These are phyloP conservation scores for Malthinus flaveolus DNA, from an alignment of 2,888 invertebrate genomes.

Conservation along the genomic window DNA sequence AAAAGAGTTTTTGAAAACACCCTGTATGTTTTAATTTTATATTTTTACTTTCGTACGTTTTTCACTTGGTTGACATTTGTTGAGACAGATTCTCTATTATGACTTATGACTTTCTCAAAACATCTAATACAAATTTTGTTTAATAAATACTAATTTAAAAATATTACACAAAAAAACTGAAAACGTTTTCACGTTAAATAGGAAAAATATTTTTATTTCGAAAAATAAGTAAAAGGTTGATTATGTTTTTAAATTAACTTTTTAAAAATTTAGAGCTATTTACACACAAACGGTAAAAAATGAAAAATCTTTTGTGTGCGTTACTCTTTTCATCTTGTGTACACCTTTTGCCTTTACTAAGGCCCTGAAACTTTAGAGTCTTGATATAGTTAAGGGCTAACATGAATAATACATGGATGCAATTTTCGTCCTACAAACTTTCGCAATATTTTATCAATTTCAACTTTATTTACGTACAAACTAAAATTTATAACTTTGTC, in stretches of 20 bases:
- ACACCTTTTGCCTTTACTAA: slow-evolving; percentile 17
- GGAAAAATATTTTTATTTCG: background rate
- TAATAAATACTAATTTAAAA: too few relatives aligned
- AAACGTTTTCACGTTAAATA: too few relatives aligned
- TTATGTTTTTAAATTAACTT: slow-evolving; percentile 21
- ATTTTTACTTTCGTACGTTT: too few relatives aligned
- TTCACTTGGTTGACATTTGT: too few relatives aligned
- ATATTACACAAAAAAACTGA: too few relatives aligned
- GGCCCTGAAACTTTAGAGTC: slow-evolving; percentile 45
- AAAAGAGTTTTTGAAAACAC: too few relatives aligned
- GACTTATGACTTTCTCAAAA: too few relatives aligned
- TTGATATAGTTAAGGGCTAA: slow-evolving; percentile 55
- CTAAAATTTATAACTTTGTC: slow-evolving; percentile 57
- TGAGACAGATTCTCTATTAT: too few relatives aligned
- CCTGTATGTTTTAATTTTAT: too few relatives aligned
- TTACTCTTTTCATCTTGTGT: slow-evolving; percentile 20
- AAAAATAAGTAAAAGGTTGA: slow-evolving; percentile 9
- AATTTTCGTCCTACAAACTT: slow-evolving; percentile 58
- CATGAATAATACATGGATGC: slow-evolving; percentile 59
- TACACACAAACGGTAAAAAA: slow-evolving; percentile 15
- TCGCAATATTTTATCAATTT: slow-evolving; percentile 59
- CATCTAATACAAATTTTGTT: too few relatives aligned
- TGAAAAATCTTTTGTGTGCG: slow-evolving; percentile 19
- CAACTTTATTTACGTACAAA: slow-evolving; percentile 59
- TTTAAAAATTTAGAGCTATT: slow-evolving; percentile 21